Conservation (phyloP, 2,797 vertebrate genomes). For the Lagodon rhomboides region DNA sequence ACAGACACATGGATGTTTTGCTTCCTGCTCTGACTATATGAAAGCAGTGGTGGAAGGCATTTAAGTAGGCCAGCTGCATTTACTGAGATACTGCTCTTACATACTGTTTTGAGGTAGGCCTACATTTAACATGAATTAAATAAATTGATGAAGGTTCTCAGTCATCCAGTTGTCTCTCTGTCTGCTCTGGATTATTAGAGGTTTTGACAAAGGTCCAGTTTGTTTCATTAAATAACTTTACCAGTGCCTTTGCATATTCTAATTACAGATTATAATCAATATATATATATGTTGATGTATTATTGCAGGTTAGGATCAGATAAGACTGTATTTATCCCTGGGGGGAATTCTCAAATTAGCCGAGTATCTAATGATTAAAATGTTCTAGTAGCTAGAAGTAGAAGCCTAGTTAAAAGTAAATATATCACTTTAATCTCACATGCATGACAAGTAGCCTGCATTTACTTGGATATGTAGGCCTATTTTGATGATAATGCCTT, state of each 20-base stretch:
- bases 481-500: not conserved
- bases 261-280: not conserved
- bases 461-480: not conserved
- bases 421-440: no score
- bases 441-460: not conserved
- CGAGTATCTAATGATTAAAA: no score
- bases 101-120: not conserved
- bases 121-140: not conserved
- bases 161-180: no score
- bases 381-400: no score
- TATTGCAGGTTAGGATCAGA: not conserved
- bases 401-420: no score
- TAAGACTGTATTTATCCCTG: no score
- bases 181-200: no score
- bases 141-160: no score
- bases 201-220: no score
- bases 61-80: not conserved
- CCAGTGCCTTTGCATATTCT: not conserved
- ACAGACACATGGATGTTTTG: not conserved
- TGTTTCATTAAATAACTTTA: not conserved
- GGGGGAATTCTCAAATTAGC: no score
- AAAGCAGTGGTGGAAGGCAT: not conserved
- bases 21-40: not conserved
- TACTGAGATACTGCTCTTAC: not conserved
- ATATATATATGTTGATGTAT: not conserved